Percentiles rank a stretch among this genome's conserved stretches.
Conservation (phyloP, 30 jellyfish, hydroid and myxozoan genomes). For the Mastigias papua region DNA sequence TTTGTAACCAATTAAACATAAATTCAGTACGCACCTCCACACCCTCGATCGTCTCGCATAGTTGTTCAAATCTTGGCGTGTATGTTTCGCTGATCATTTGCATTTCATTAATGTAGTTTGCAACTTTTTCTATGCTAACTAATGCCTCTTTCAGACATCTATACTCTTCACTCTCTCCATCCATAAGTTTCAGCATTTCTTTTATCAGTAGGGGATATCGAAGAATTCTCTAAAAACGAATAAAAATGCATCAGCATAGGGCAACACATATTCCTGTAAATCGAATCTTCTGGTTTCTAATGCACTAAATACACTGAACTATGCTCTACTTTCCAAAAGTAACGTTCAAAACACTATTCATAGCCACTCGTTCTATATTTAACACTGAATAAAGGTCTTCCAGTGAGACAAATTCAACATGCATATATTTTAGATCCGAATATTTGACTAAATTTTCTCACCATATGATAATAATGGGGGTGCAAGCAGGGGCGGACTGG, state of each 20-base stretch:
- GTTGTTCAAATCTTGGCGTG: slow-evolving; percentile 87
- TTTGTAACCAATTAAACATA: too few relatives aligned
- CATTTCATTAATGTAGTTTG: slow-evolving; percentile 97
- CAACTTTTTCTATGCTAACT: slow-evolving; percentile 96
- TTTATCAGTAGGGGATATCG: slow-evolving; percentile 96
- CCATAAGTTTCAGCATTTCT: slow-evolving; percentile 88
- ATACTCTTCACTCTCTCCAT: slow-evolving; percentile 88
- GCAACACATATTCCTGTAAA: not conserved
- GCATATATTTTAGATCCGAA: too few relatives aligned
- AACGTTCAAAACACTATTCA: too few relatives aligned
- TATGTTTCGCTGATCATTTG: slow-evolving; percentile 98
- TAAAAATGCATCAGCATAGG: not conserved
- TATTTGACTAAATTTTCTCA: too few relatives aligned
- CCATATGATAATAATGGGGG: too few relatives aligned
- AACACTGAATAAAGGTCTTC: too few relatives aligned
- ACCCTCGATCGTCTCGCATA: slow-evolving; percentile 67
- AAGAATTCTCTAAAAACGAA: slow-evolving; percentile 84
- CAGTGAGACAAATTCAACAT: too few relatives aligned
- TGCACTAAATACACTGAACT: too few relatives aligned
- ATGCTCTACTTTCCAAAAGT: too few relatives aligned
- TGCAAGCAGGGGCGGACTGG: too few relatives aligned
- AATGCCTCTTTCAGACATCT: slow-evolving; percentile 86
- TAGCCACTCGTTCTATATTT: too few relatives aligned
- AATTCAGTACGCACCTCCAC: slow-evolving; percentile 89
- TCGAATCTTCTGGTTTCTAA: not conserved